Evolutionary conservation across 1,140 invertebrate species (phyloP), one percentile per base, ranked within the genome.

Genomic region (Hyposmocoma kahamanoa): DNA sequence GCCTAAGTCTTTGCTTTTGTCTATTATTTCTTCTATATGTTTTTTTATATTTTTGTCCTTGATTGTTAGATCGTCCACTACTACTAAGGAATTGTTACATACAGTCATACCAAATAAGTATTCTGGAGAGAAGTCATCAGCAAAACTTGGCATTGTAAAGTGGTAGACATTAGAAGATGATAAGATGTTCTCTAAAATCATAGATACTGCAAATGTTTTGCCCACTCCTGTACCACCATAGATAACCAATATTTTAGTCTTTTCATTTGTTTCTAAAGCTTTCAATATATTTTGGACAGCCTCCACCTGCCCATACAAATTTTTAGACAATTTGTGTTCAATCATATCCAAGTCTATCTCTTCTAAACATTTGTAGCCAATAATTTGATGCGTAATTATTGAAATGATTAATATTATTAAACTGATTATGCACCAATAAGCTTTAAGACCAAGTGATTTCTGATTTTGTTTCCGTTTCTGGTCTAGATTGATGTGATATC

Each of bases 181-280:
- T 34, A 67, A 54, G 26, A 71, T 22, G 28, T 59, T 62, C 30
- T 76, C 58, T 39, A 82, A 49, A 30, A 83, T 47, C 28, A 81
- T 24, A 42, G 78, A 75, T 5, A 66, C 46, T 26, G 70, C 52
- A 45, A 63, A 77, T 45, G 81, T 83, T 50, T 86, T 86, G 1
- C 84, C 84, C 20, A 81, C 76, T 44, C 84, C 84, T 38, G 81
- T 84, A 9, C 78, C 67, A 43, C 84, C 84, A 67, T 72, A 77
- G 15, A 84, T 62, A 42, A 82, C 44, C 39, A 84, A 45, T 1
- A 84, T 60, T 67, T 84, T 84, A 34, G 46, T 64, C 13, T 20
- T 53, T 6, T 38, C 54, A 34, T 69, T 42, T 38, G 26, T 39
- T 41, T 70, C 47, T 18, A 86, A 49, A 38, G 69, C 48, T 11